Evolutionary conservation across 2,888 invertebrate genomes (phyloP).

Genomic region (Pachymerium ferrugineum): DNA sequence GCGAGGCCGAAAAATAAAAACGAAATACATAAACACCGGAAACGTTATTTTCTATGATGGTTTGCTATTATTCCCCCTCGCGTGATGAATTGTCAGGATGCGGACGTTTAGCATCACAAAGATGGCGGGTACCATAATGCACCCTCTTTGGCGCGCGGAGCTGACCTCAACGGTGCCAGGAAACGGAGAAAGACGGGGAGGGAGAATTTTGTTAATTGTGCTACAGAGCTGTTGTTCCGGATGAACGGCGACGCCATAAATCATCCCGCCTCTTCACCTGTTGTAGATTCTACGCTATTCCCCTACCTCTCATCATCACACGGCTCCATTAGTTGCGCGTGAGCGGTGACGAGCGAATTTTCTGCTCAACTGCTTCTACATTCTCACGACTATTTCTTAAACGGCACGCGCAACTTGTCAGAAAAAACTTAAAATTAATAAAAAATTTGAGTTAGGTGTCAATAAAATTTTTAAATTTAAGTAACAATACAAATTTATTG

Average conservation of each 20-base stretch:
- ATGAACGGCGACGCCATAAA: constrained; percentile 17
- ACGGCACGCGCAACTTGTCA: background rate
- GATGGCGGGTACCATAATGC: constrained; percentile 17
- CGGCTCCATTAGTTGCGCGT: constrained; percentile 16
- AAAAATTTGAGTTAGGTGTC: too few relatives aligned
- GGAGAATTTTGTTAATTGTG: constrained; percentile 15
- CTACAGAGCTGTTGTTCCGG: constrained; percentile 13
- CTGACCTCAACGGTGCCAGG: constrained; percentile 16
- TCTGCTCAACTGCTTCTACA: background rate
- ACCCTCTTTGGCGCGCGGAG: background rate
- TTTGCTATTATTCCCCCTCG: constrained; percentile 10
- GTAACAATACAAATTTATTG: too few relatives aligned
- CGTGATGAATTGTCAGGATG: constrained; percentile 10
- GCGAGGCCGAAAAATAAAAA: constrained; percentile 19
- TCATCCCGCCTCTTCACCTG: constrained; percentile 16
- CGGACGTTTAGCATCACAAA: constrained; percentile 17
- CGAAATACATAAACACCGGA: background rate
- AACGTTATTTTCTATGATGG: background rate
- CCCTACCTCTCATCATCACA: background rate
- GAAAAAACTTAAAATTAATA: background rate
- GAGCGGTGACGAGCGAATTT: constrained; percentile 1
- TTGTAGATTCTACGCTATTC: background rate
- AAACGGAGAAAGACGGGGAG: background rate
- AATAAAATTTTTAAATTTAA: too few relatives aligned
- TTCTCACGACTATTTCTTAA: background rate